These are phyloP conservation scores for Ephestia elutella DNA, from an alignment of 1,140 invertebrate genomes.

Conservation along the genomic window DNA sequence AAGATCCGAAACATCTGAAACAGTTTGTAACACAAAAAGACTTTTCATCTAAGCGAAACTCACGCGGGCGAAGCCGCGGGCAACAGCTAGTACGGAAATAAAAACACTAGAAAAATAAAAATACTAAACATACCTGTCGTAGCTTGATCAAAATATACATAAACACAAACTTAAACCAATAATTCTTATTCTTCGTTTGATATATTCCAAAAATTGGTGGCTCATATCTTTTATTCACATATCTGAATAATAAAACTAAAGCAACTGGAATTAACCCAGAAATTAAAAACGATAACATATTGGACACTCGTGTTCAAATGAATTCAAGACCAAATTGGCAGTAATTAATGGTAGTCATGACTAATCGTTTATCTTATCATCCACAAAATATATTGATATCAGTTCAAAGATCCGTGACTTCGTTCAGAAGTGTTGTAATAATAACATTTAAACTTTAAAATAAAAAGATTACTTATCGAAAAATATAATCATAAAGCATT, in stretches of 20 bases:
- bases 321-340: neutral
- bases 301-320: neutral
- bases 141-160: conserved; percentile 60
- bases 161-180: conserved; percentile 67
- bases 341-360: neutral
- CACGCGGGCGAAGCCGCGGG: no score
- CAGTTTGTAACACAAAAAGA: no score
- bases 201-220: conserved; percentile 73
- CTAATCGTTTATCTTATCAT: neutral
- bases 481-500: no score
- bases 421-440: neutral
- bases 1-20: no score
- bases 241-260: conserved; percentile 44
- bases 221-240: conserved; percentile 48
- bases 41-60: no score
- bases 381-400: neutral
- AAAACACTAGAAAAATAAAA: neutral
- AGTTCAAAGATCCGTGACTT: neutral
- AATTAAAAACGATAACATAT: conserved; percentile 24
- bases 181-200: conserved; percentile 66
- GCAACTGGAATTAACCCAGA: conserved; percentile 31
- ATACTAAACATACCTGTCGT: conserved; percentile 42
- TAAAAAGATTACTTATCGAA: no score
- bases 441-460: no score
- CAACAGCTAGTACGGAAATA: no score